Conservation (phyloP, 37 sponge, comb jelly and placozoan genomes). For the Spongilla lacustris region DNA sequence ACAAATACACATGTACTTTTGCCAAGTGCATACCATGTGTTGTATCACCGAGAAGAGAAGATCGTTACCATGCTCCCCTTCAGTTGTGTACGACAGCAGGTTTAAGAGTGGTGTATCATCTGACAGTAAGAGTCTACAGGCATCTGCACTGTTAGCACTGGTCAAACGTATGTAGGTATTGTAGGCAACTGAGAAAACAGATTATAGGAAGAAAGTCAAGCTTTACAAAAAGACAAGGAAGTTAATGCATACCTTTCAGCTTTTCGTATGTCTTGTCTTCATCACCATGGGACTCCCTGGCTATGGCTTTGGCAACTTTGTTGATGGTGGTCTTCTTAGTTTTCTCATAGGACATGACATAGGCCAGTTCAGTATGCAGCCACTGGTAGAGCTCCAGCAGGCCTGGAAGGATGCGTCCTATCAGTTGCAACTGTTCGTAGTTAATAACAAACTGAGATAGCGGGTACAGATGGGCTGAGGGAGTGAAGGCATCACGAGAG, state of each 20-base stretch:
- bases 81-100: slow-evolving; percentile 50
- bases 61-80: slow-evolving; percentile 47
- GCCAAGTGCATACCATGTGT: slow-evolving; percentile 46
- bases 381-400: slow-evolving; percentile 88
- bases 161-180: slow-evolving; percentile 66
- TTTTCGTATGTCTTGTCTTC: background rate
- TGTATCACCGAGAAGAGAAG: slow-evolving; percentile 63
- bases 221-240: background rate
- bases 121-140: background rate
- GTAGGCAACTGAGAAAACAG: slow-evolving; percentile 42
- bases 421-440: slow-evolving; percentile 44
- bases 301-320: slow-evolving; percentile 31
- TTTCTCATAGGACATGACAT: slow-evolving; percentile 59
- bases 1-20: no score
- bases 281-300: background rate
- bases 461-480: slow-evolving; percentile 8
- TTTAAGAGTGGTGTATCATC: slow-evolving; percentile 71
- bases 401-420: slow-evolving; percentile 70
- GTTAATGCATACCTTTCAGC: background rate
- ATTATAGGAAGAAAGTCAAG: background rate
- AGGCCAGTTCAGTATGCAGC: slow-evolving; percentile 72
- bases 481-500: slow-evolving; percentile 5
- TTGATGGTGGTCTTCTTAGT: slow-evolving; percentile 57
- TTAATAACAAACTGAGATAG: slow-evolving; percentile 60
- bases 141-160: background rate